These are phyloP conservation scores for Promerops cafer DNA, from an alignment of 2,113 vertebrate genomes.

Conservation along the genomic window DNA sequence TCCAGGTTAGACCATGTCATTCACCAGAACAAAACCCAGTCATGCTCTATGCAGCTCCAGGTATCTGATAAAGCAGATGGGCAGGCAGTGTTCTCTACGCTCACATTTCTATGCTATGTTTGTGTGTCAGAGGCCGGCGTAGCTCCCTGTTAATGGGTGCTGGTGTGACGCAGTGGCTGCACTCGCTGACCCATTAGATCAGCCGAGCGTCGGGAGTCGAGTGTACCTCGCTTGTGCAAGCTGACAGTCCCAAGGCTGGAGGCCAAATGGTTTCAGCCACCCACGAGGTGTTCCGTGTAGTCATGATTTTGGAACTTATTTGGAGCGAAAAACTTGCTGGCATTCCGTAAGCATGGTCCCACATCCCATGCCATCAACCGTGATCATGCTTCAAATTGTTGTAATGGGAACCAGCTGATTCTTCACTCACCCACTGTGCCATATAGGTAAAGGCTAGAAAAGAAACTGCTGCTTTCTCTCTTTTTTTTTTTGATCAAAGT, in stretches of 20 bases:
- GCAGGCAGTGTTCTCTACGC: background rate
- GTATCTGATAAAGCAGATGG: background rate
- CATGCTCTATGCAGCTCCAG: background rate
- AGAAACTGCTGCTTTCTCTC: background rate
- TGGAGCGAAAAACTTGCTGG: background rate
- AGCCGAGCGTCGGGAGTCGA: background rate
- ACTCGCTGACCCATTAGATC: background rate
- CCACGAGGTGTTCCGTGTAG: slow-evolving; percentile 28
- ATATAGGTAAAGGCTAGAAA: background rate
- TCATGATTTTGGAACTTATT: slow-evolving; percentile 10
- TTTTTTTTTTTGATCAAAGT: background rate
- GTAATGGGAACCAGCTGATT: background rate
- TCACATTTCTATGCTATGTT: fast-evolving
- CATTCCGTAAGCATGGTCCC: background rate
- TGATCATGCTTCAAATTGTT: background rate
- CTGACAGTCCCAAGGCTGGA: background rate
- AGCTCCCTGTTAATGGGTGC: background rate
- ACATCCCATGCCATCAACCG: fast-evolving
- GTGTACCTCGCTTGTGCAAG: background rate
- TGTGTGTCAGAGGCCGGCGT: background rate
- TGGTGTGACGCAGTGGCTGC: background rate
- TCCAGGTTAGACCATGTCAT: background rate
- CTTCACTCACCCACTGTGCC: background rate
- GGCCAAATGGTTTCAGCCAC: slow-evolving; percentile 48
- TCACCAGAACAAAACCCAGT: background rate